A percentile compares a stretch with the other conserved stretches of the same genome.
Conservation (phyloP, 1,140 invertebrate genomes). For the Zophobas atratus region DNA sequence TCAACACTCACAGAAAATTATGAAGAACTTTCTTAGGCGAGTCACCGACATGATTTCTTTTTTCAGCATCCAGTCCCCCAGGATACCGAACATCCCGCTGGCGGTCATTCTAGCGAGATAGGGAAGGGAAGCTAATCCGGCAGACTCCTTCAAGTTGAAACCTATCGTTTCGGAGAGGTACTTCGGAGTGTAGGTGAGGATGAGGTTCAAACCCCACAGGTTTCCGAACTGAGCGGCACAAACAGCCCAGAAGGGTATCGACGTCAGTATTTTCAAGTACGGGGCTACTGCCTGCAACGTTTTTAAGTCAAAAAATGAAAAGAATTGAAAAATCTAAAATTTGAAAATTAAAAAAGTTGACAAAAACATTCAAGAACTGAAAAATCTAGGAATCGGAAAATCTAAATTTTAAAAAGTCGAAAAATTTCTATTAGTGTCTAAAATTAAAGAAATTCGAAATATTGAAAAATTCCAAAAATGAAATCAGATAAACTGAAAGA, state of each 20-base stretch:
- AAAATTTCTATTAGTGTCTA: too few relatives aligned
- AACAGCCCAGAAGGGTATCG: slow-evolving; percentile 78
- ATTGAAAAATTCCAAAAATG: too few relatives aligned
- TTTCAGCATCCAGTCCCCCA: slow-evolving; percentile 76
- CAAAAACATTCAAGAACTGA: too few relatives aligned
- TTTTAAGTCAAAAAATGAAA: too few relatives aligned
- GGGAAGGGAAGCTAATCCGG: slow-evolving; percentile 77
- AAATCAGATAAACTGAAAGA: too few relatives aligned
- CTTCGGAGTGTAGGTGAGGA: slow-evolving; percentile 89
- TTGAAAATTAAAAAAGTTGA: too few relatives aligned
- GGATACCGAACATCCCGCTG: slow-evolving; percentile 77
- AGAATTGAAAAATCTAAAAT: too few relatives aligned
- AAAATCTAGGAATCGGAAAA: too few relatives aligned
- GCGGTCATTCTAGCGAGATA: slow-evolving; percentile 76
- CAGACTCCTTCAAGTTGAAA: slow-evolving; percentile 83
- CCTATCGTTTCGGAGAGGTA: slow-evolving; percentile 83
- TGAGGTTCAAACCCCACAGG: slow-evolving; percentile 84
- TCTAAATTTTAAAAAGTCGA: too few relatives aligned
- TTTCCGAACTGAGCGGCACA: slow-evolving; percentile 79
- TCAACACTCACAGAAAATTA: slow-evolving; percentile 74
- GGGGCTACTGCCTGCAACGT: slow-evolving; percentile 64
- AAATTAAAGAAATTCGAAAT: too few relatives aligned
- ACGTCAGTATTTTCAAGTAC: slow-evolving; percentile 73
- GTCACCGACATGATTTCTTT: slow-evolving; percentile 72
- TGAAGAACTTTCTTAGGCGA: slow-evolving; percentile 80